Conservation (phyloP, 2,113 vertebrate genomes). For the Platysternon megacephalum region DNA sequence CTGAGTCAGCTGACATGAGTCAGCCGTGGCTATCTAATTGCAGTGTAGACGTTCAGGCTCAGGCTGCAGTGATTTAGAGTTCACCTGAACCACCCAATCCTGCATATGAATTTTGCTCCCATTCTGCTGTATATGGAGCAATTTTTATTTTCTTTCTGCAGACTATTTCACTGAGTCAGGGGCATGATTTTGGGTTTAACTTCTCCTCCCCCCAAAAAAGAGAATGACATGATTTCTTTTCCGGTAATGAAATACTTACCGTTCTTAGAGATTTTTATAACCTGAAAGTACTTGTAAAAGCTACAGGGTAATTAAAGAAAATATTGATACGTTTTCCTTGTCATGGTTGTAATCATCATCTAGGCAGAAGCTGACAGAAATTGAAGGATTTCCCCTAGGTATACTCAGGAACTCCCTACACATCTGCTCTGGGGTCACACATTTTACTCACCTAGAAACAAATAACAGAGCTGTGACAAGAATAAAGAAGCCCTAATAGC, state of each 20-base stretch:
- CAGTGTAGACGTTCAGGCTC: neutral
- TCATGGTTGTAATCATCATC: neutral
- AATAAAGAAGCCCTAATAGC: neutral
- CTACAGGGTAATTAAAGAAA: neutral
- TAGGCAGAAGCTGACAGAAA: too few species aligned
- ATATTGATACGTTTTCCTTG: neutral
- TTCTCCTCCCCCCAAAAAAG: neutral
- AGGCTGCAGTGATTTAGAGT: neutral
- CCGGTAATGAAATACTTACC: neutral
- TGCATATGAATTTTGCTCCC: neutral
- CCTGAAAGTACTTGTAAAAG: neutral
- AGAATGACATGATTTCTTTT: rapidly evolving
- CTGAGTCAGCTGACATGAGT: neutral
- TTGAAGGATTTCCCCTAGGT: neutral
- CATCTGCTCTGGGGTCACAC: neutral
- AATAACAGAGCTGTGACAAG: neutral
- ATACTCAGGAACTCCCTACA: neutral
- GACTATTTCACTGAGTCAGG: neutral
- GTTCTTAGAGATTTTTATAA: neutral
- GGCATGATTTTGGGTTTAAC: neutral
- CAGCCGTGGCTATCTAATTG: neutral
- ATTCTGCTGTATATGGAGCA: rapidly evolving
- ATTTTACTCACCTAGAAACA: neutral
- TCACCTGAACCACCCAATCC: neutral
- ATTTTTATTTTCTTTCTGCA: neutral